Percentiles rank a stretch among this genome's conserved stretches.
Conservation (phyloP, 2,797 vertebrate species). For the Macroramphosus scolopax region DNA sequence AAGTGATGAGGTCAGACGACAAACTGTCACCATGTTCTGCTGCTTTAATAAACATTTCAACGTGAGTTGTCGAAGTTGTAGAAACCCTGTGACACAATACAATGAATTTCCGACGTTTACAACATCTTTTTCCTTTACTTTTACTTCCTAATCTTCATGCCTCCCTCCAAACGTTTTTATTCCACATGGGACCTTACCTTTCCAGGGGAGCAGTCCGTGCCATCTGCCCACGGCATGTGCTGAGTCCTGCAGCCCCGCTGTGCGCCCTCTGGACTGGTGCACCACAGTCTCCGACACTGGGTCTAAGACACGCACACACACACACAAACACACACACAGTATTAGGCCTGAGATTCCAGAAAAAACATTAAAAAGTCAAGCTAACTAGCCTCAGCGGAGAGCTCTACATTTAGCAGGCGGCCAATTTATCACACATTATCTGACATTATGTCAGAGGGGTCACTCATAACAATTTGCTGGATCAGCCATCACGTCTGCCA, state of each 20-base stretch:
- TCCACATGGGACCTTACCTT: no score
- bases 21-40: no score
- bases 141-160: no score
- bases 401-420: no score
- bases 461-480: slow-evolving; percentile 15
- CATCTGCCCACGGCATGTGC: slow-evolving; percentile 98
- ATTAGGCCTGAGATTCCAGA: slow-evolving; percentile 4
- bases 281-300: slow-evolving; percentile 96
- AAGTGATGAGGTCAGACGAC: no score
- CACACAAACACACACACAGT: background rate
- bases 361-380: background rate
- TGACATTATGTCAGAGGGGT: slow-evolving; percentile 2
- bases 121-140: no score
- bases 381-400: slow-evolving; percentile 5
- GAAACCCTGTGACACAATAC: no score
- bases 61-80: no score
- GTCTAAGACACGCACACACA: slow-evolving; percentile 73
- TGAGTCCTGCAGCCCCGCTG: slow-evolving; percentile 95
- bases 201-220: slow-evolving; percentile 92
- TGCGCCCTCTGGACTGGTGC: slow-evolving; percentile 89
- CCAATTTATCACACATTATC: slow-evolving; percentile 12
- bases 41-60: no score
- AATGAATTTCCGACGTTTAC: no score
- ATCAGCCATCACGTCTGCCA: slow-evolving; percentile 4
- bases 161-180: no score